Conservation (phyloP, 1,140 invertebrate genomes). For the Diachasma alloeum region DNA sequence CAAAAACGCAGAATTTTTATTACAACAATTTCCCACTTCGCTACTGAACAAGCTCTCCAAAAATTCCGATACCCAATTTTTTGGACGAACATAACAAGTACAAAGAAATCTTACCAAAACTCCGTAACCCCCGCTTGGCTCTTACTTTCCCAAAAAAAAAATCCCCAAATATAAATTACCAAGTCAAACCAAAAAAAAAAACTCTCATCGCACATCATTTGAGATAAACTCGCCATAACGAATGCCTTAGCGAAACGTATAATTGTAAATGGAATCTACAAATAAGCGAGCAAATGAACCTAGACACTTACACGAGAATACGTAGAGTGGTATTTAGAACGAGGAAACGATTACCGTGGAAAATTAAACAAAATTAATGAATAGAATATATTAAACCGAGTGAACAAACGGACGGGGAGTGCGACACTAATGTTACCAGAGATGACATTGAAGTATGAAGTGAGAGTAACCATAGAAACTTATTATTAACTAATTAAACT, state of each 20-base stretch:
- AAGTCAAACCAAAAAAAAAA: not conserved
- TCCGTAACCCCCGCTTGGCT: too few species aligned
- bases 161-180: not conserved
- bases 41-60: too few species aligned
- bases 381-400: slow-evolving; percentile 35
- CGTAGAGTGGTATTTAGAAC: slow-evolving; percentile 16
- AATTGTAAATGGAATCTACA: slow-evolving; percentile 25
- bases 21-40: too few species aligned
- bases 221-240: slow-evolving; percentile 48
- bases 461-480: slow-evolving; percentile 19
- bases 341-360: not conserved
- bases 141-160: not conserved
- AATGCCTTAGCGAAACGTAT: slow-evolving; percentile 54
- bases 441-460: slow-evolving; percentile 9
- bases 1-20: too few species aligned
- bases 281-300: slow-evolving; percentile 16
- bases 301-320: not conserved
- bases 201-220: not conserved
- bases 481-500: not conserved
- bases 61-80: too few species aligned
- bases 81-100: too few species aligned
- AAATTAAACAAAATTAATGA: slow-evolving; percentile 22
- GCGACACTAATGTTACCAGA: not conserved
- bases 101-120: too few species aligned
- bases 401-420: slow-evolving; percentile 4